Base-by-base conservation (phyloP, 2,888 invertebrate species). In the Drepanosiphum platanoidis region DNA sequence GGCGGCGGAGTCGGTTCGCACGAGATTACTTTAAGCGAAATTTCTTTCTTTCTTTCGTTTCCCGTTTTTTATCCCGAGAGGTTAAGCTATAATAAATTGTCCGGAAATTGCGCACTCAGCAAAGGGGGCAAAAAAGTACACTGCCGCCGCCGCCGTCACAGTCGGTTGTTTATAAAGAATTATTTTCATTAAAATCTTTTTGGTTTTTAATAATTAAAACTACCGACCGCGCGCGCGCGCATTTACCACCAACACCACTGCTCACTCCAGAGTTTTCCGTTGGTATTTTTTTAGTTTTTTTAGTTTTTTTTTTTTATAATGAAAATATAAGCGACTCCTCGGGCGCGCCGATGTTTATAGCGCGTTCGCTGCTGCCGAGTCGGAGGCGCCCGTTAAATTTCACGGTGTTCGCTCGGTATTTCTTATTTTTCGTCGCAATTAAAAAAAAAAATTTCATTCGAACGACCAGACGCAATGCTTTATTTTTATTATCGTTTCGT, bases 101-200 rank as follows among this genome's bases (percentile, higher is more conserved):
- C 74, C 83, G 83, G 83, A 83, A 83, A 83, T 83, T 66, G 83
- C 34, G 64, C 66, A 34, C 74, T 74, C 74, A 39, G 74, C 32
- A 61, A 32, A 82, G 70, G 39, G 71, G 42, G 70, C 27, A 9
- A 77, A 61, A 22, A 34, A n/a, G 30, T 68, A 64, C 30, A 72
- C 22, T n/a, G 58, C 18, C 9, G 64, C 32, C 80, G 34, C 22
- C 71, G 32, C 32, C 81, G 71, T 72, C 83, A 32, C 66, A 66
- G 83, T 83, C 74, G 74, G 83, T 83, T 83, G 66, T 75, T 83
- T 61, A 75, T 66, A 83, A 83, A 83, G 74, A 83, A 83, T 74
- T 83, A 84, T 84, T 84, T 84, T 84, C 75, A 84, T 75, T 77
- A 77, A 84, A 84, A 84, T 77, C 84, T 84, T 75, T 84, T 84